These are phyloP conservation scores for Eubasilissa splendida DNA, from an alignment of 2,888 invertebrate species.

Conservation along the genomic window DNA sequence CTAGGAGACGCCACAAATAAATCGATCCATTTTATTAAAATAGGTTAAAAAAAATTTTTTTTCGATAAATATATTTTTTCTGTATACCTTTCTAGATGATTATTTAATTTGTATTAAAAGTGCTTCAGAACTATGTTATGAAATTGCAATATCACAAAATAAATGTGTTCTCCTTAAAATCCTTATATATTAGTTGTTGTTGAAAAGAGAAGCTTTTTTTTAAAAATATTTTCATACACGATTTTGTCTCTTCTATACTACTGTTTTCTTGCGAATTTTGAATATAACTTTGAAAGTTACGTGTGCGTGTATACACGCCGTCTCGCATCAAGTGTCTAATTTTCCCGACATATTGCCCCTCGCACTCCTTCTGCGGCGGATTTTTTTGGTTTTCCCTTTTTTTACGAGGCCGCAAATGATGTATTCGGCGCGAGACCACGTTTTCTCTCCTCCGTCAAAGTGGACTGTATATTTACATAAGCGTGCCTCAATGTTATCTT, in stretches of 20 bases:
- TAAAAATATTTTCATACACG: not conserved
- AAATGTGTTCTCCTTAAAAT: too few species aligned
- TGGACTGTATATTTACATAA: conserved; percentile 16
- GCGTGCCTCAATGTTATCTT: conserved; percentile 23
- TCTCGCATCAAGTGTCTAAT: conserved; percentile 41
- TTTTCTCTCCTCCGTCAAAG: conserved; percentile 47
- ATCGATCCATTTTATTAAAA: too few species aligned
- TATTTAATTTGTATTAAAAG: too few species aligned
- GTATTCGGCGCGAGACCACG: conserved; percentile 28
- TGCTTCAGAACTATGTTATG: too few species aligned
- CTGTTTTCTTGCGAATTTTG: conserved; percentile 25
- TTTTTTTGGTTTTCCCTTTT: conserved; percentile 36
- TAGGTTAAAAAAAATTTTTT: too few species aligned
- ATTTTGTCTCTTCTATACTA: not conserved
- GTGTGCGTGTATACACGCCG: not conserved
- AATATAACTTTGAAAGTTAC: conserved; percentile 30
- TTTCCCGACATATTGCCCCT: conserved; percentile 48
- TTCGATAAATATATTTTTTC: too few species aligned
- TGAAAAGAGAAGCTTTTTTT: too few species aligned
- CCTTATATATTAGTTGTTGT: too few species aligned
- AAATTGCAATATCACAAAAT: too few species aligned
- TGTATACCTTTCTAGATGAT: too few species aligned
- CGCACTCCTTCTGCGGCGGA: not conserved
- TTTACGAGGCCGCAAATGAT: conserved; percentile 49
- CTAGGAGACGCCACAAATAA: too few species aligned